A percentile compares a stretch with the other conserved stretches of the same genome.
These are phyloP conservation scores for Hippocampus barbouri DNA, from an alignment of 2,113 vertebrate genomes.

Conservation along the genomic window DNA sequence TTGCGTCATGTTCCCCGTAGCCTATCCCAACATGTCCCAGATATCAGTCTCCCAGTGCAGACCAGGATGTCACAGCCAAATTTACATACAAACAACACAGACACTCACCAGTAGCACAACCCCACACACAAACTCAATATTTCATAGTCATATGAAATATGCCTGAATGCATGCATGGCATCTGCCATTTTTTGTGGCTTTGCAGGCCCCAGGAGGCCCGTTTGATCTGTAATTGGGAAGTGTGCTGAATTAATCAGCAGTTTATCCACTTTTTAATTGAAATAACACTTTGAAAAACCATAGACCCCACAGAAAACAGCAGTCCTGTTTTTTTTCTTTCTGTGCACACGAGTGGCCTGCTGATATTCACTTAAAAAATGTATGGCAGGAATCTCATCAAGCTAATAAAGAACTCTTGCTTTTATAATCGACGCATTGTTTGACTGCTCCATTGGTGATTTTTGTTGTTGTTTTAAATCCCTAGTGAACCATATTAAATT, in stretches of 20 bases:
- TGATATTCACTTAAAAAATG: slow-evolving; percentile 33
- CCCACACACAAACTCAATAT: slow-evolving; percentile 92
- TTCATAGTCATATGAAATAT: slow-evolving; percentile 93
- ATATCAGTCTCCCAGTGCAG: slow-evolving; percentile 60
- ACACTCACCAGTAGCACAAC: slow-evolving; percentile 71
- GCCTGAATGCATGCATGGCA: slow-evolving; percentile 90
- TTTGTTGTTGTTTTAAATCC: slow-evolving; percentile 7
- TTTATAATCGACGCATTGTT: slow-evolving; percentile 22
- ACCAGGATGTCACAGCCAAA: slow-evolving; percentile 56
- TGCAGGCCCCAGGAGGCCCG: slow-evolving; percentile 83
- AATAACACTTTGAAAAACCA: slow-evolving; percentile 80
- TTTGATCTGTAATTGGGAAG: slow-evolving; percentile 97
- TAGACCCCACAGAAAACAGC: slow-evolving; percentile 71
- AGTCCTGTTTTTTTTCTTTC: slow-evolving; percentile 57
- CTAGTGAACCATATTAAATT: background rate
- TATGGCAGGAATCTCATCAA: slow-evolving; percentile 32
- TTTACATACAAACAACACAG: slow-evolving; percentile 68
- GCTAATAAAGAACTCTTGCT: slow-evolving; percentile 19
- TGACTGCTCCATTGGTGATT: slow-evolving; percentile 34
- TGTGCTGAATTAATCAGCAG: slow-evolving; percentile 99
- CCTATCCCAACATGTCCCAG: slow-evolving; percentile 59
- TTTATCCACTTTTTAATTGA: slow-evolving; percentile 93
- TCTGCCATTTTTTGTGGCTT: slow-evolving; percentile 82
- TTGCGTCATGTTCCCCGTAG: slow-evolving; percentile 61
- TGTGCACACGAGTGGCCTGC: slow-evolving; percentile 44